phyloP scores from a whole-genome alignment of 1,140 invertebrate genomes.

The Eriocheir sinensis region DNA sequence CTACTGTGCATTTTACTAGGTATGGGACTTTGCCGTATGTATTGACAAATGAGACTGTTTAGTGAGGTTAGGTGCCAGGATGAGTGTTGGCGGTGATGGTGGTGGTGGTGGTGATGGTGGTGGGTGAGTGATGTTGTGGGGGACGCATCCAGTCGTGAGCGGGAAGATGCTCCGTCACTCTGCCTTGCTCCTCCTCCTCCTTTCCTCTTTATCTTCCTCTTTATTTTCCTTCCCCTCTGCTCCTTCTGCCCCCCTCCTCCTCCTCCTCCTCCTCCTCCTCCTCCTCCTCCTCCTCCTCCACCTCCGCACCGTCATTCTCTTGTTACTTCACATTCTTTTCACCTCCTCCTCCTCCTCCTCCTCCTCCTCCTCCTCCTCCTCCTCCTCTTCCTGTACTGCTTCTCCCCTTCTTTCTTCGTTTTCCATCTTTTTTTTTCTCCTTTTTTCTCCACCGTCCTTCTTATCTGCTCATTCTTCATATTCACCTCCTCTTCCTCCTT shows the following conservation, averaged over 20 bases:
- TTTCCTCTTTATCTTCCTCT: not conserved
- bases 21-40: not conserved
- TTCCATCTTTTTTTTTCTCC: no score
- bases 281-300: no score
- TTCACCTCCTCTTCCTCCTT: not conserved
- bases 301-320: no score
- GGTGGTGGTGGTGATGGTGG: not conserved
- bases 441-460: no score
- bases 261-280: not conserved
- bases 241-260: not conserved
- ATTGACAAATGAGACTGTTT: not conserved
- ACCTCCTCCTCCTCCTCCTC: no score
- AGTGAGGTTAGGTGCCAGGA: not conserved
- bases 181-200: not conserved
- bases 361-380: no score
- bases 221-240: not conserved
- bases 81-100: not conserved
- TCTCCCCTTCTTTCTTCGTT: no score
- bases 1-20: no score
- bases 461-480: no score
- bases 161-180: not conserved
- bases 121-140: not conserved
- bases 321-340: no score
- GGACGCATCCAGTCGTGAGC: conserved; percentile 19
- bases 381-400: no score